These are phyloP conservation scores for Eilema sororculum DNA, from an alignment of 2,888 invertebrate genomes.

Conservation along the genomic window DNA sequence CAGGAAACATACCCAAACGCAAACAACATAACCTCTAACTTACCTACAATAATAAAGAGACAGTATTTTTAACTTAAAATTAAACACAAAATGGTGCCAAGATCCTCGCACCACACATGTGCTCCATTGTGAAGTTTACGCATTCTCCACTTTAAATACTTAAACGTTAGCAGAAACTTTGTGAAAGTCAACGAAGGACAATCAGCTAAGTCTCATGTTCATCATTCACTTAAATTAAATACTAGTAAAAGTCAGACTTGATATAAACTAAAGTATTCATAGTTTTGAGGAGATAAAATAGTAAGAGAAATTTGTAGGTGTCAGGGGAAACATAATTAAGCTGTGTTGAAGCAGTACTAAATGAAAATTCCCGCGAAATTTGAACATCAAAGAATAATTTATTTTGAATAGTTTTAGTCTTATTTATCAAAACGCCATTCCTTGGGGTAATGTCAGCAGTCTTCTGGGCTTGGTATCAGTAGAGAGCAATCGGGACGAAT, in stretches of 20 bases:
- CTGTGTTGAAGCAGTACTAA: neutral
- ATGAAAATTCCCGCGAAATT: neutral
- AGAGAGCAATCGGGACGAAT: no score
- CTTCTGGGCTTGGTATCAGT: no score
- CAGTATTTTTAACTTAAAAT: conserved; percentile 1
- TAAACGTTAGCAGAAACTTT: conserved; percentile 29
- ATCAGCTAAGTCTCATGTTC: conserved; percentile 20
- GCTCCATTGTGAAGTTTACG: conserved; percentile 25
- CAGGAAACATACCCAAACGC: neutral
- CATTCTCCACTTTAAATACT: conserved; percentile 41
- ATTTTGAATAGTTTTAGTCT: neutral
- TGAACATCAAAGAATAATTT: neutral
- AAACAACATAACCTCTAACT: neutral
- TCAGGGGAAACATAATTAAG: conserved; percentile 6
- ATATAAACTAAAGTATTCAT: conserved; percentile 17
- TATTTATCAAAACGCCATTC: neutral
- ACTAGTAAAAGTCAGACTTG: conserved; percentile 12
- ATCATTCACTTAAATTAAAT: conserved; percentile 31
- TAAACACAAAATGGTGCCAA: conserved; percentile 11
- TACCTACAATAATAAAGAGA: neutral
- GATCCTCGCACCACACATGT: conserved; percentile 23
- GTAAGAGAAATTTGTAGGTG: conserved; percentile 6
- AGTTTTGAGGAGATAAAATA: conserved; percentile 15
- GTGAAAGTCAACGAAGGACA: conserved; percentile 22
- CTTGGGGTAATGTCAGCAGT: no score